Percentiles rank a stretch among this genome's conserved stretches.
Conservation (phyloP, 2,888 invertebrate species). For the Taphrorychus bicolor region DNA sequence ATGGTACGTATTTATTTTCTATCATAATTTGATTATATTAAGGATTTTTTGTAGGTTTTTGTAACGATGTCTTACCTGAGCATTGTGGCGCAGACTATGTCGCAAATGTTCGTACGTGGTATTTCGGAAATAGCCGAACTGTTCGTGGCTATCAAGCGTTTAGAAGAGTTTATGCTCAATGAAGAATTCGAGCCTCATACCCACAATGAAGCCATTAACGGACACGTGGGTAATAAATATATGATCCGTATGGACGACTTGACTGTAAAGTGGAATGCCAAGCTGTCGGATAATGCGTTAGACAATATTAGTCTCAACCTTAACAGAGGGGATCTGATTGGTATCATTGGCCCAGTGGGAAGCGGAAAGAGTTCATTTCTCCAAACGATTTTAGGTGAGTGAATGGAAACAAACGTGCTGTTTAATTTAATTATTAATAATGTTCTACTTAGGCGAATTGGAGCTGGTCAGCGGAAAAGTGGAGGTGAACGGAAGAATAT, state of each 20-base stretch:
- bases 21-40: neutral
- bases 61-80: constrained; percentile 66
- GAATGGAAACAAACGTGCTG: neutral
- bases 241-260: constrained; percentile 51
- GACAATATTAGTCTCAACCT: constrained; percentile 52
- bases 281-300: constrained; percentile 53
- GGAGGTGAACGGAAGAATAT: constrained; percentile 68
- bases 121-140: constrained; percentile 61
- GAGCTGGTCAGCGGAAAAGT: constrained; percentile 67
- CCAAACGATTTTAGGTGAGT: constrained; percentile 68
- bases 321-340: constrained; percentile 59
- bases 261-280: constrained; percentile 55
- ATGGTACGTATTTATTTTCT: constrained; percentile 60
- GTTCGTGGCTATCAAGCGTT: constrained; percentile 59
- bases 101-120: constrained; percentile 64
- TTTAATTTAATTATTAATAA: neutral
- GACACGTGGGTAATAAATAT: constrained; percentile 42
- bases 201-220: constrained; percentile 36
- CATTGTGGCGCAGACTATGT: constrained; percentile 65
- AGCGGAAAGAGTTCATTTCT: constrained; percentile 73
- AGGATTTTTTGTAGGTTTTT: constrained; percentile 58
- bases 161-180: constrained; percentile 57
- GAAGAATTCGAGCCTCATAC: constrained; percentile 50
- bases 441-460: constrained; percentile 63
- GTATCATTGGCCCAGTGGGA: constrained; percentile 66